A percentile compares a stretch with the other conserved stretches of the same genome.
These are phyloP conservation scores for Conus betulinus DNA, from an alignment of 1,140 invertebrate species.

Conservation along the genomic window DNA sequence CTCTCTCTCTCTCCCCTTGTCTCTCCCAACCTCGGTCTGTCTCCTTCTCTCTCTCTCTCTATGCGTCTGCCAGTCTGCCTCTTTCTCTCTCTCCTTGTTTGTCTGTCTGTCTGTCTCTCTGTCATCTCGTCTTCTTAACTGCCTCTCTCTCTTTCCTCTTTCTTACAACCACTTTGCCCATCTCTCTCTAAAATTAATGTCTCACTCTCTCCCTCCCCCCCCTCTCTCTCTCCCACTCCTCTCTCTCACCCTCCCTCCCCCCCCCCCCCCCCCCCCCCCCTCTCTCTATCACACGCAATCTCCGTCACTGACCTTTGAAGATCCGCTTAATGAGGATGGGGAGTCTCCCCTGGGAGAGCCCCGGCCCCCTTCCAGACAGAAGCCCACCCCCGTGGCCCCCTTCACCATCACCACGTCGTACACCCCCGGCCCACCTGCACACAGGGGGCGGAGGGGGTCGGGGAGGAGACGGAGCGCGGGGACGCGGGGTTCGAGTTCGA, in stretches of 20 bases:
- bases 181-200: neutral
- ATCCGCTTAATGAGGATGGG: conserved; percentile 93
- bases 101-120: neutral
- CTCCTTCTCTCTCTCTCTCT: neutral
- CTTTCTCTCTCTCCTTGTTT: neutral
- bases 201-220: too few relatives aligned
- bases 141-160: neutral
- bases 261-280: too few relatives aligned
- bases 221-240: too few relatives aligned
- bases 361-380: conserved; percentile 93
- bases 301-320: conserved; percentile 84
- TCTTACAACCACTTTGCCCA: neutral
- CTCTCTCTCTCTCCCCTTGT: too few relatives aligned
- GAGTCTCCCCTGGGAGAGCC: conserved; percentile 91
- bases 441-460: conserved; percentile 8
- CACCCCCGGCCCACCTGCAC: conserved; percentile 29
- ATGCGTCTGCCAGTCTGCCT: neutral
- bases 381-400: conserved; percentile 92
- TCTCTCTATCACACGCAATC: too few relatives aligned
- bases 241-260: too few relatives aligned
- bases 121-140: neutral
- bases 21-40: too few relatives aligned
- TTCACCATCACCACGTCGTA: conserved; percentile 79
- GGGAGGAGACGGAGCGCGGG: neutral
- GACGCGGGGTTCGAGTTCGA: neutral